Percentiles rank a stretch among this genome's conserved stretches.
phyloP scores from a whole-genome alignment of 1,140 invertebrate species.

The Galleria mellonella region DNA sequence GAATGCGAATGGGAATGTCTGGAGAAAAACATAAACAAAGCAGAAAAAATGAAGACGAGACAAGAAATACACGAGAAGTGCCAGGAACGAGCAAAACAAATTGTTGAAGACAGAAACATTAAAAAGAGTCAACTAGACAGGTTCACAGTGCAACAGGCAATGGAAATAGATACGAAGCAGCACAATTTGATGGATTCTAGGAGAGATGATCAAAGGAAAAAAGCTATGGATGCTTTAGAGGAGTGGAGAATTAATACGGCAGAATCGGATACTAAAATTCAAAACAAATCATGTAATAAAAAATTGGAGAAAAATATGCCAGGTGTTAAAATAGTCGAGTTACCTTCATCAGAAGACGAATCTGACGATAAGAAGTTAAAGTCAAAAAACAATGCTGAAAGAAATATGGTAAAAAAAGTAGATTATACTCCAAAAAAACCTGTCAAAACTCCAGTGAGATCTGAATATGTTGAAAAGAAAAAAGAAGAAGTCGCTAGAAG shows the following conservation, averaged over 20 bases:
- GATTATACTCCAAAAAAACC: constrained; percentile 10
- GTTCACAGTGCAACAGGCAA: constrained; percentile 77
- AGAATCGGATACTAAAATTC: no score
- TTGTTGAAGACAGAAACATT: constrained; percentile 66
- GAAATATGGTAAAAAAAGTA: background rate
- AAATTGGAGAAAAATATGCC: constrained; percentile 4
- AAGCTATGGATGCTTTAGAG: constrained; percentile 80
- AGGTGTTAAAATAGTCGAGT: constrained; percentile 32
- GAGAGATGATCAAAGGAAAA: constrained; percentile 73
- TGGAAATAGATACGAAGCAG: constrained; percentile 74
- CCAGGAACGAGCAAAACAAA: constrained; percentile 72
- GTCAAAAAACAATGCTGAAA: constrained; percentile 5
- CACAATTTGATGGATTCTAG: constrained; percentile 75
- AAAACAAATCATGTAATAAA: constrained; percentile 1
- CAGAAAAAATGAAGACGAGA: constrained; percentile 74
- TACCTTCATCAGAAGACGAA: constrained; percentile 30
- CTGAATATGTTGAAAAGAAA: constrained; percentile 56
- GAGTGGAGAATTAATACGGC: constrained; percentile 72
- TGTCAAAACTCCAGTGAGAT: constrained; percentile 35
- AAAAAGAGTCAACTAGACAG: constrained; percentile 68
- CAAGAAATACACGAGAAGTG: constrained; percentile 70
- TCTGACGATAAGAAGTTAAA: background rate
- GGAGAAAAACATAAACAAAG: constrained; percentile 70
- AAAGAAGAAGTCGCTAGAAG: constrained; percentile 44
- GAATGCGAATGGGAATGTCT: constrained; percentile 75